Evolutionary conservation across 2,888 invertebrate species (phyloP).

Genomic region (Drosophila melanosoma): DNA sequence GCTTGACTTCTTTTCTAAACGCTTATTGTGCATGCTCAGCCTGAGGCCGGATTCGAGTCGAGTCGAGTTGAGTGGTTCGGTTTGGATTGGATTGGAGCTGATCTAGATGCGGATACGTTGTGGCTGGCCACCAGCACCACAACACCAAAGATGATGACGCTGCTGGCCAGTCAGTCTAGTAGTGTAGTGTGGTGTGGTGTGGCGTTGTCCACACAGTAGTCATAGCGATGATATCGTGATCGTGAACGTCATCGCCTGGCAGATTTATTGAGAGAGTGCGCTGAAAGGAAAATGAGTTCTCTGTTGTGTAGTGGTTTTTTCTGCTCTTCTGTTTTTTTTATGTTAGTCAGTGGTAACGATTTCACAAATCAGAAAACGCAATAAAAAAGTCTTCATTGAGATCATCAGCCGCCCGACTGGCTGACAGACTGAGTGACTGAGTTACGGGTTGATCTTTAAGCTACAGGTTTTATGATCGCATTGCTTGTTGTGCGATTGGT

Average conservation of each 20-base stretch:
- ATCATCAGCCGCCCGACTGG: conserved; percentile 60
- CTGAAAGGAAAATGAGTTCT: conserved; percentile 4
- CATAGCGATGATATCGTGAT: conserved; percentile 55
- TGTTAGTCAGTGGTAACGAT: conserved; percentile 40
- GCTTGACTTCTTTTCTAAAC: conserved; percentile 58
- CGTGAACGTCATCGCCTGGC: conserved; percentile 49
- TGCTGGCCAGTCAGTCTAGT: neutral
- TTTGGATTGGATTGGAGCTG: conserved; percentile 39
- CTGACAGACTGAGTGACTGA: conserved; percentile 25
- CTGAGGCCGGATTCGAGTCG: conserved; percentile 52
- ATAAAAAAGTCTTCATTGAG: conserved; percentile 72
- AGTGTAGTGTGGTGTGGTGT: neutral
- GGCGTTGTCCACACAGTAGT: conserved; percentile 48
- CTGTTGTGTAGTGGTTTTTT: conserved; percentile 4
- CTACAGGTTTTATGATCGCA: conserved; percentile 70
- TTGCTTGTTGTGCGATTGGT: conserved; percentile 52
- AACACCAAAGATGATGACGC: conserved; percentile 6
- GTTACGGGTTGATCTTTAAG: conserved; percentile 43
- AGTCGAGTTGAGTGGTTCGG: neutral
- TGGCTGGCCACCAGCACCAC: conserved; percentile 3
- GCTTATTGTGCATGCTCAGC: conserved; percentile 58
- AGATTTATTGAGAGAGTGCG: conserved; percentile 52
- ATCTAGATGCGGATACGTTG: conserved; percentile 54
- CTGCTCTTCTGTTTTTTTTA: neutral
- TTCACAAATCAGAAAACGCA: conserved; percentile 70